Percentiles rank a stretch among this genome's conserved stretches.
phyloP scores from a whole-genome alignment of 2,888 invertebrate genomes.

The Camptogramma bilineatum region DNA sequence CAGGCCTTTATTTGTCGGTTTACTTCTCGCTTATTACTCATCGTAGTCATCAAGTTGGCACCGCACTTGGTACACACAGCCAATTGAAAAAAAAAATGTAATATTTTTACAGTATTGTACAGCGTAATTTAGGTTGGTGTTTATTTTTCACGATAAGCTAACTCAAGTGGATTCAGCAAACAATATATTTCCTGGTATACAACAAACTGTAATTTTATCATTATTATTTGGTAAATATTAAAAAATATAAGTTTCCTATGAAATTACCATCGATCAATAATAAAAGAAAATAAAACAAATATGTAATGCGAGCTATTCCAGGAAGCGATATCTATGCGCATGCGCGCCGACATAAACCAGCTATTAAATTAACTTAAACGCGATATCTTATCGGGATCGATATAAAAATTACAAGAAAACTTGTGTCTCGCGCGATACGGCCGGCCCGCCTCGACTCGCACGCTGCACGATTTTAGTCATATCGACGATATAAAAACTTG shows the following conservation, averaged over 20 bases:
- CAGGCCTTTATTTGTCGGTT: background rate
- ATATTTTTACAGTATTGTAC: too few species aligned
- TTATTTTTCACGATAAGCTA: background rate
- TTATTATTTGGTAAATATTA: background rate
- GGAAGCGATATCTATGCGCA: constrained; percentile 17
- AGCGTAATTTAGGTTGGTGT: background rate
- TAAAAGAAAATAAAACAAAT: constrained; percentile 16
- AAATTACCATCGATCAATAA: constrained; percentile 12
- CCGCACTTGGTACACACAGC: background rate
- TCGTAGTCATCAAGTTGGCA: background rate
- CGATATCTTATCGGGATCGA: constrained; percentile 40
- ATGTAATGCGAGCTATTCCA: constrained; percentile 20
- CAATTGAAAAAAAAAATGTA: too few species aligned
- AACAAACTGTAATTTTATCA: background rate
- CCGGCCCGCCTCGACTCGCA: background rate
- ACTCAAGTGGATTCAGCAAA: constrained; percentile 2
- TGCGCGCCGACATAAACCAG: constrained; percentile 26
- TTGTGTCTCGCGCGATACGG: constrained; percentile 14
- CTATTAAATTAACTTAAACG: constrained; percentile 38
- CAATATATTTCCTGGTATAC: background rate
- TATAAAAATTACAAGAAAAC: constrained; percentile 33
- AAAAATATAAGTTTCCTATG: constrained; percentile 1
- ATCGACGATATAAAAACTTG: too few species aligned
- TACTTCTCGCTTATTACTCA: background rate
- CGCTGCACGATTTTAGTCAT: too few species aligned